Conservation (phyloP, 2,797 vertebrate species). For the Enteromius fasciolatus region DNA sequence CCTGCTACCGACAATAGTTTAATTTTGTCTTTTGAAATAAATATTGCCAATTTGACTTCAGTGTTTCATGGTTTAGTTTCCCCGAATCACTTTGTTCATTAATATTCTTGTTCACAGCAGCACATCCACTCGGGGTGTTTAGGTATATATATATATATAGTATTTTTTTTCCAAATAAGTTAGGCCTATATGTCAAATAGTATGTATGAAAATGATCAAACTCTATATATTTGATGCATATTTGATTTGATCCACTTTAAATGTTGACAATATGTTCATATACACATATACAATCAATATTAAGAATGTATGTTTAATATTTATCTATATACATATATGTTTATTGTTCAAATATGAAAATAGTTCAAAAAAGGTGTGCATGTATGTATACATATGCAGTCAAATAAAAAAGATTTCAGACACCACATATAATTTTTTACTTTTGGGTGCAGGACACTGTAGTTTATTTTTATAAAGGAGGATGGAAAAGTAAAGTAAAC, state of each 20-base stretch:
- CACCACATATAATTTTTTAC: neutral
- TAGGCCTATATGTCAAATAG: neutral
- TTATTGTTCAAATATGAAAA: neutral
- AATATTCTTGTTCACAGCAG: neutral
- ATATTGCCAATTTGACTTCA: neutral
- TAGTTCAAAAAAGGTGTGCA: neutral
- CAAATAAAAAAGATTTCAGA: neutral
- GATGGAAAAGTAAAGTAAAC: neutral
- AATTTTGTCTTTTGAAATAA: neutral
- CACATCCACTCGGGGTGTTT: neutral
- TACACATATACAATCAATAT: neutral
- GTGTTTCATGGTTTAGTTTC: neutral
- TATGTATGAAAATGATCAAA: neutral
- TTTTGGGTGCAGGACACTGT: neutral
- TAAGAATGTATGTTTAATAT: neutral
- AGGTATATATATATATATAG: neutral
- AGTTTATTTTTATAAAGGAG: neutral
- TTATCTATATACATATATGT: neutral
- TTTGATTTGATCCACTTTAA: no score
- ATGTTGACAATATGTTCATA: neutral
- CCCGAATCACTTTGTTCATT: neutral
- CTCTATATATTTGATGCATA: neutral
- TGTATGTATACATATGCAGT: neutral
- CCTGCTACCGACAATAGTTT: neutral
- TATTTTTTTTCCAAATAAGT: neutral